These are phyloP conservation scores for Apostichopus parvimensis DNA, from an alignment of 35 echinoderm and acorn worm genomes.

Conservation along the genomic window DNA sequence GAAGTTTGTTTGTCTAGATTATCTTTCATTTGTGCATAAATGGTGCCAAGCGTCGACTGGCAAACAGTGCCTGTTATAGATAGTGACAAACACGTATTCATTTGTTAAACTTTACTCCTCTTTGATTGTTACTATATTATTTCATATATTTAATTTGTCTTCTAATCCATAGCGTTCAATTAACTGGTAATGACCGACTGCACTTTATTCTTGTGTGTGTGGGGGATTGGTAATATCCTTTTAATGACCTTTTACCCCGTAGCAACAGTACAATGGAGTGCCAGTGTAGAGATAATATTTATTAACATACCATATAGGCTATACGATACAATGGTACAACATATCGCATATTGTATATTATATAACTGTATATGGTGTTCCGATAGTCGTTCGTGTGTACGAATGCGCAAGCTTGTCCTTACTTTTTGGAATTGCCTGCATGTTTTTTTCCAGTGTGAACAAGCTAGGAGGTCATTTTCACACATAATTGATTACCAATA, in stretches of 20 bases:
- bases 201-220: background rate
- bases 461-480: too few relatives aligned
- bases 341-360: too few relatives aligned
- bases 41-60: constrained; percentile 14
- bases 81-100: background rate
- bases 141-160: constrained; percentile 11
- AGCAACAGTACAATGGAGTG: too few relatives aligned
- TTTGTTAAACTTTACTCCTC: background rate
- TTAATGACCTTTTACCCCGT: background rate
- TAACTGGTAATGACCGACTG: background rate
- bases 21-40: constrained; percentile 8
- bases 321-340: too few relatives aligned
- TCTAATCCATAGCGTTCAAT: background rate
- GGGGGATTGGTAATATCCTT: background rate
- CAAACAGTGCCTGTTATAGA: constrained; percentile 8
- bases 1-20: background rate
- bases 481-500: too few relatives aligned
- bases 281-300: too few relatives aligned
- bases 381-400: too few relatives aligned
- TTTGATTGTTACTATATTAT: background rate
- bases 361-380: too few relatives aligned
- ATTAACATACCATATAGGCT: too few relatives aligned
- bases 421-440: too few relatives aligned
- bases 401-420: too few relatives aligned
- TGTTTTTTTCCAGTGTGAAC: too few relatives aligned